phyloP scores from a whole-genome alignment of 2,797 vertebrate genomes.

The Sebastiscus albofasciatus region DNA sequence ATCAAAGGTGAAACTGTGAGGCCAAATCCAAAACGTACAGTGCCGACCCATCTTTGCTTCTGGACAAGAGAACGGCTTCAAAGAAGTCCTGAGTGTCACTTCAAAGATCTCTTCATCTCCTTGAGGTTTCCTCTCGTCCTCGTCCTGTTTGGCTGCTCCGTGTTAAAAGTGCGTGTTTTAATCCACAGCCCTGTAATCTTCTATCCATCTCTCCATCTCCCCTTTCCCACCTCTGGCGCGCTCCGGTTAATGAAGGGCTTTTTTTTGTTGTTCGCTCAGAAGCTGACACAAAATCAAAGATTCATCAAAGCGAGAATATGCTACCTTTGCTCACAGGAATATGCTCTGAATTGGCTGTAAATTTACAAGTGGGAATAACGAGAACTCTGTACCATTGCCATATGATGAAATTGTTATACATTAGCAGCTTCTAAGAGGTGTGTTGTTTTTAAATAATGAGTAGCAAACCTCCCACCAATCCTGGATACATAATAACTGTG shows the following conservation, averaged over 20 bases:
- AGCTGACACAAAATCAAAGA: slow-evolving; percentile 64
- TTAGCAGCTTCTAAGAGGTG: background rate
- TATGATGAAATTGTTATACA: slow-evolving; percentile 7
- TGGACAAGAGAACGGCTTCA: slow-evolving; percentile 71
- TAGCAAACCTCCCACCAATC: background rate
- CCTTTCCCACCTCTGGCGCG: slow-evolving; percentile 15
- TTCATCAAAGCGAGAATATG: slow-evolving; percentile 38
- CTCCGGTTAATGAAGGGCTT: slow-evolving; percentile 46
- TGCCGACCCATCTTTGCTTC: slow-evolving; percentile 42
- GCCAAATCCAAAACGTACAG: slow-evolving; percentile 9
- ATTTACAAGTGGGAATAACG: slow-evolving; percentile 14
- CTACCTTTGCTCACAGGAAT: slow-evolving; percentile 18
- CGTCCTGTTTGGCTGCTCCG: slow-evolving; percentile 20
- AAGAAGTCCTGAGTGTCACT: slow-evolving; percentile 67
- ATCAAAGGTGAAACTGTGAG: slow-evolving; percentile 43
- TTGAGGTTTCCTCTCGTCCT: slow-evolving; percentile 48
- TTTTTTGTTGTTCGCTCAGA: slow-evolving; percentile 49
- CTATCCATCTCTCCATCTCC: slow-evolving; percentile 17
- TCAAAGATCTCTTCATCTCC: slow-evolving; percentile 75
- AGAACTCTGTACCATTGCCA: background rate
- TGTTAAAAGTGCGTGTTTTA: slow-evolving; percentile 56
- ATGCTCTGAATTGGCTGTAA: background rate
- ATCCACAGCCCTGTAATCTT: slow-evolving; percentile 52
- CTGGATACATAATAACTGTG: background rate
- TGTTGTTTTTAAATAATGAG: background rate